Percentiles rank a stretch among this genome's conserved stretches.
These are phyloP conservation scores for Nemopilema nomurai DNA, from an alignment of 30 jellyfish, hydroid and myxozoan genomes.

Conservation along the genomic window DNA sequence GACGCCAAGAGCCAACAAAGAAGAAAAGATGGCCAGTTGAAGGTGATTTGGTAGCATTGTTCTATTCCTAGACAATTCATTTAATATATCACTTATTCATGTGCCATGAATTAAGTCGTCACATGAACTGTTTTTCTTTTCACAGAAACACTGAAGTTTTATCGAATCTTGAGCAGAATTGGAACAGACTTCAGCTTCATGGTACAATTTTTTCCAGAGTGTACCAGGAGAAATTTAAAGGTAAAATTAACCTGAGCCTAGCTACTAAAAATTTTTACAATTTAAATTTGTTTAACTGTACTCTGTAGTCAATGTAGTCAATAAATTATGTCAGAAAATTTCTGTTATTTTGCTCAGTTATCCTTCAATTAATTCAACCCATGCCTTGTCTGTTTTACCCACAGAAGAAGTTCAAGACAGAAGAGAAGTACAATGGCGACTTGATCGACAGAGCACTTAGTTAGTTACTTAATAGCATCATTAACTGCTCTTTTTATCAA, in stretches of 20 bases:
- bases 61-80: too few species aligned
- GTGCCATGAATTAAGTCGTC: too few species aligned
- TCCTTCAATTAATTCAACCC: too few species aligned
- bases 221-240: conserved; percentile 76
- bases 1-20: conserved; percentile 20
- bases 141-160: conserved; percentile 81
- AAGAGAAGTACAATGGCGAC: conserved; percentile 88
- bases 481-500: neutral
- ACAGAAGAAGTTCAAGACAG: conserved; percentile 87
- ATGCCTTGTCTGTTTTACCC: neutral
- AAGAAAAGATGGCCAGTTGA: conserved; percentile 61
- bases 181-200: conserved; percentile 93
- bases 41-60: conserved; percentile 10
- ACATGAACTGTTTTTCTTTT: too few species aligned
- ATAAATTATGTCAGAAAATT: too few species aligned
- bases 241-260: conserved; percentile 15
- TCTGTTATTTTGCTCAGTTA: too few species aligned
- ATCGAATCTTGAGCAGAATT: conserved; percentile 79
- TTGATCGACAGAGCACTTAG: conserved; percentile 90
- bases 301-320: too few species aligned
- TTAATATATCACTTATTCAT: too few species aligned
- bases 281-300: conserved; percentile 15
- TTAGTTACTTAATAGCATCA: conserved; percentile 38
- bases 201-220: conserved; percentile 67
- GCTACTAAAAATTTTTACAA: neutral